Base-by-base conservation (phyloP, 2,888 invertebrate species). In the Pemphredon lugubris region DNA sequence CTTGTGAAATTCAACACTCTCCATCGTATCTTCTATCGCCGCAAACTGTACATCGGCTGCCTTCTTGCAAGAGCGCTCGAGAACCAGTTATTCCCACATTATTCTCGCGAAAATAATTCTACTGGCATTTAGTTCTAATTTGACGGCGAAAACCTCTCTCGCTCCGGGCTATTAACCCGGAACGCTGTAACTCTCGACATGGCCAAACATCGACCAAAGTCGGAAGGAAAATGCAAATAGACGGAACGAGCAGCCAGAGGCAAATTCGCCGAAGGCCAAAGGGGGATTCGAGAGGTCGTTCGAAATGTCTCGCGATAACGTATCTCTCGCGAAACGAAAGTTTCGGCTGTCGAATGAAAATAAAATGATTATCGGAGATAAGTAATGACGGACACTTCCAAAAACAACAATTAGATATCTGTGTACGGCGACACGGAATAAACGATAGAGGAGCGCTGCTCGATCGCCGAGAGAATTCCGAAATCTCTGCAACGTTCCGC, bases 1-100 rank as follows among this genome's bases (percentile, higher is more conserved):
- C 50, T 59, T 37, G 59, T 60, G 51, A 65, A 59, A 65, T 39
- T 65, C 45, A 44, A 64, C 30, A 5, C 44, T 40, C 44, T 16
- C 16, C 40, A 11, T 40, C 3, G 16, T 18, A 14, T 40, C 4
- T 16, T 40, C 4, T 9, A 40, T 4, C 40, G 40, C 1, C 34
- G 34, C 3, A n/a, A n/a, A 3, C 1, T 6, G 16, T 9, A 9
- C 40, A 16, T 40, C 18, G 18, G 6, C 16, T n/a, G n/a, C n/a
- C n/a, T 13, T 21, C n/a, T 45, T 45, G 21, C 21, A n/a, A n/a
- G 9, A 45, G 11, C 6, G 11, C 23, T 23, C 7, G 9, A 11
- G 21, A 13, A 23, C 21, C 21, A 45, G 40, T 40, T 16, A 13
- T 37, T 37, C 37, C 13, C 37, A 13, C 34, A n/a, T n/a, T 34